phyloP scores from a whole-genome alignment of 2,113 vertebrate species.

The Cyanoliseus patagonus region DNA sequence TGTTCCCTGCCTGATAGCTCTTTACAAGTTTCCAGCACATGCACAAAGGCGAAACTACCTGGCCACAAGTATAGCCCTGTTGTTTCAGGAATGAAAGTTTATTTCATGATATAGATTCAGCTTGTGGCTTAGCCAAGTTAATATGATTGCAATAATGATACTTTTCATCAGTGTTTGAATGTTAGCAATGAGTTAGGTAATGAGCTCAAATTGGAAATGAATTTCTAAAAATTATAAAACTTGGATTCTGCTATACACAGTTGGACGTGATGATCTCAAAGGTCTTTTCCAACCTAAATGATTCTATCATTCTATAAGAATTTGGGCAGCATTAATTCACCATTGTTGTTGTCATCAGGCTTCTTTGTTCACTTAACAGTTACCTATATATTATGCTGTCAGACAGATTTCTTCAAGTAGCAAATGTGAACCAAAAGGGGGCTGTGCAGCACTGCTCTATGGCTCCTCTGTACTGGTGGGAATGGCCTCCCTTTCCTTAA shows the following conservation, averaged over 20 bases:
- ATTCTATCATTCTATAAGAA: neutral
- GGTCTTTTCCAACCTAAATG: neutral
- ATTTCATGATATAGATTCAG: neutral
- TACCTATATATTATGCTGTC: neutral
- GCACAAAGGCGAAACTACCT: neutral
- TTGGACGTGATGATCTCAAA: neutral
- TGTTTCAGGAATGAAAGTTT: neutral
- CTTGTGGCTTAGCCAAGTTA: neutral
- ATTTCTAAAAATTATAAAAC: neutral
- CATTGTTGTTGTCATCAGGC: neutral
- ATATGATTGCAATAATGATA: neutral
- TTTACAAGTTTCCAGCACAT: neutral
- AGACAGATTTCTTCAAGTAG: neutral
- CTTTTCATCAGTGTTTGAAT: neutral
- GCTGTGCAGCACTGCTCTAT: neutral
- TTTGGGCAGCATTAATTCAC: neutral
- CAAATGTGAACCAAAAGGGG: neutral
- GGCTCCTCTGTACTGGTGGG: neutral
- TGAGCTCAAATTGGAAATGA: neutral
- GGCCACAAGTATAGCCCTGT: neutral
- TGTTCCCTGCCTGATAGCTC: neutral
- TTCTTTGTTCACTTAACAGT: neutral
- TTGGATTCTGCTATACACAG: neutral
- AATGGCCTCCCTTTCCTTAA: neutral
- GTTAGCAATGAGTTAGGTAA: neutral